Base-by-base conservation (phyloP, 1,140 invertebrate genomes). In the Drosophila subpulchrella region DNA sequence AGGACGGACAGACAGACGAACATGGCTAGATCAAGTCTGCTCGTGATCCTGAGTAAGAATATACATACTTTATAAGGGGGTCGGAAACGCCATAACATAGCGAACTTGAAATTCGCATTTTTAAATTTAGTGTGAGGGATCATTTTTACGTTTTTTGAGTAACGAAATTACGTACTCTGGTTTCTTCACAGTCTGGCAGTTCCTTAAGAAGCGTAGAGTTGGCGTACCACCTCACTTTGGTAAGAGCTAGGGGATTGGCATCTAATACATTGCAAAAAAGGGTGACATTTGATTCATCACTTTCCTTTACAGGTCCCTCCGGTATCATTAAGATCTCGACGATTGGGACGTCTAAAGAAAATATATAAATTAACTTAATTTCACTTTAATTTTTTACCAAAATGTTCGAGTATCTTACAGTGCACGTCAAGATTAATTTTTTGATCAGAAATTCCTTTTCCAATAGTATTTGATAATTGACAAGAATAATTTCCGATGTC, bases 401-500 rank as follows among this genome's bases (percentile, higher is more conserved):
- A 48, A 30, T 48, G 3, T 6, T 13, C 6, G 20, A 13, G 6
- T 20, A 17, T 95, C 96, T 95, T 94, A 97, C 97, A 97, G 62
- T 96, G 93, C 47, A 97, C 95, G 86, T 96, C 95, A 41, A 97
- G 95, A 71, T 95, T 94, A 54, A 96, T 95, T 73, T 92, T 93
- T 53, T 95, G 95, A 27, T 95, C 93, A n/a, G 96, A 96, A 48
- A 94, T 38, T 36, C 80, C 89, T 46, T 85, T 94, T 13, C 95
- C 95, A 34, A 97, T 95, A 13, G 93, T 93, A 84, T 98, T 98
- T 57, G 95, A 94, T 20, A 98, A 93, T 53, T 95, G 93, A 86
- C 97, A 98, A 2, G 94, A 95, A 92, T 98, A 98, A 72, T 95
- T 95, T 36, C 97, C 97, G 85, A 95, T 95, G 92, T 98, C 97